A percentile compares a stretch with the other conserved stretches of the same genome.
Evolutionary conservation across 2,113 vertebrate species (phyloP).

Genomic region (Pogona vitticeps): DNA sequence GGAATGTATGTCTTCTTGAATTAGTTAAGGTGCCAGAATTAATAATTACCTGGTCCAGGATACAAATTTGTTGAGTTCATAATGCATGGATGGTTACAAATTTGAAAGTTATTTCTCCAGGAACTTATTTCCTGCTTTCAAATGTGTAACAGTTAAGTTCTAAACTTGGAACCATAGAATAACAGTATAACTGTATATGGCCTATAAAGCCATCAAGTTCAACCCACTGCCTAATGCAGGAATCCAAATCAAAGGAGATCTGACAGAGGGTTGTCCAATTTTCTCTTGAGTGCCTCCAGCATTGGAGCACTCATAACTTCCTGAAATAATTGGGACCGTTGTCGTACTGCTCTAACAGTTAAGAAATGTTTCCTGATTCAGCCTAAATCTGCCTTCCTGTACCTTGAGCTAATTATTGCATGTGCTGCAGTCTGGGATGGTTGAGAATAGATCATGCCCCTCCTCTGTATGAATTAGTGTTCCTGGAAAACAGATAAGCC

Average conservation of each 20-base stretch:
- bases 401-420: too few relatives aligned
- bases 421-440: too few relatives aligned
- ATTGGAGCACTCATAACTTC: too few relatives aligned
- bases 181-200: neutral
- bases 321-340: too few relatives aligned
- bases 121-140: neutral
- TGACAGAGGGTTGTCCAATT: too few relatives aligned
- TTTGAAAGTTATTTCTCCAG: neutral
- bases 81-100: neutral
- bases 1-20: neutral
- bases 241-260: too few relatives aligned
- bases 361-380: too few relatives aligned
- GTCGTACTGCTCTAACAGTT: too few relatives aligned
- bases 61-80: neutral
- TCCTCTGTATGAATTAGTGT: neutral
- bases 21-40: neutral
- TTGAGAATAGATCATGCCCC: too few relatives aligned
- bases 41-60: neutral
- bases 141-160: neutral
- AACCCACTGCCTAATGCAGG: too few relatives aligned
- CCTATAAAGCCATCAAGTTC: neutral
- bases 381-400: too few relatives aligned
- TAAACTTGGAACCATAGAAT: neutral
- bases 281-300: too few relatives aligned
- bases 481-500: neutral